Evolutionary conservation across 1,140 invertebrate genomes (phyloP), one percentile per base, ranked within the genome.

Genomic region (Helicoverpa zea): DNA sequence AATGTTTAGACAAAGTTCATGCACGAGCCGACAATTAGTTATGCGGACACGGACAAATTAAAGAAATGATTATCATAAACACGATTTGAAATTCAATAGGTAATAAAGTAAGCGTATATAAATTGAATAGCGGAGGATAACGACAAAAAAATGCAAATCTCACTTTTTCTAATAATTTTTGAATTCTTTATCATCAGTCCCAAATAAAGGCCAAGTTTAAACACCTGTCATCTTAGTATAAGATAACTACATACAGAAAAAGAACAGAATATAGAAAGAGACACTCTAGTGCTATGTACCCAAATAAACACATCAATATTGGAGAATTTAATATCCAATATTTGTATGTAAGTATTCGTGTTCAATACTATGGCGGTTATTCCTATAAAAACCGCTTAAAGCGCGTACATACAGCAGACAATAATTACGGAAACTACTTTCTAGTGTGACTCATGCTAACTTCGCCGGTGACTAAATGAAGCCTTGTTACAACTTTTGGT

Each of bases 341-440:
- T 58, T 73, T 73, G 35, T 29, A 58, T 11, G 47, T 23, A n/a
- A n/a, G n/a, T n/a, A 58, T 73, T 75, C 61, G 12, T 52, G 73
- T 61, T 51, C 12, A 43, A 73, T 35, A 61, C 58, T 35, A 75
- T 49, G 30, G 54, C 47, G 35, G 73, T 47, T 49, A 75, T 52
- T 72, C 35, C 14, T 18, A 61, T 75, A 43, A 75, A 75, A 61
- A 23, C 56, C 47, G 49, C 73, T 75, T 61, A 61, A 59, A 75
- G 35, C 12, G 58, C 61, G 43, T 75, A 75, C 58, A 54, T 56
- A 63, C 29, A 61, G 73, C 73, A 75, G 73, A 75, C 73, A 75
- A 61, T 77, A 54, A 77, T 77, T 64, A 77, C 49, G 61, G 49
- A 77, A 64, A 77, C 75, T 77, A 64, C 75, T 77, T 77, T 77